Percentiles rank a stretch among this genome's conserved stretches.
phyloP scores from a whole-genome alignment of 2,797 vertebrate species.

The Fratercula arctica region DNA sequence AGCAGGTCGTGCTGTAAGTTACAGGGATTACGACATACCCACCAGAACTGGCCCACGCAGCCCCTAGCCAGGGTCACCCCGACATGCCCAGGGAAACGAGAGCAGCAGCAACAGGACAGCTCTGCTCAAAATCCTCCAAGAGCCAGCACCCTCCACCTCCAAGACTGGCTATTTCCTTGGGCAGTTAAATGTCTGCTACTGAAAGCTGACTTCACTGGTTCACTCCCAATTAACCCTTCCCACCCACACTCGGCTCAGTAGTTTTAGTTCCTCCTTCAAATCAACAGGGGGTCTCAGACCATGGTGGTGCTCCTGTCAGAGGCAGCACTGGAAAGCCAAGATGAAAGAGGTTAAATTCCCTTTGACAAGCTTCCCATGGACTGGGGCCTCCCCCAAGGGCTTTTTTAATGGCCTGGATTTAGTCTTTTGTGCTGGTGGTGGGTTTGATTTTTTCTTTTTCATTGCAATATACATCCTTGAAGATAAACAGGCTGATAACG shows the following conservation, averaged over 20 bases:
- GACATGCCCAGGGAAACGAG: accelerated
- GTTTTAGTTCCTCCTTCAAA: background rate
- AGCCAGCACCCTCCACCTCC: accelerated
- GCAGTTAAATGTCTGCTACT: accelerated
- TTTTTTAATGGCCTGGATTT: background rate
- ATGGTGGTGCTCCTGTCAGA: background rate
- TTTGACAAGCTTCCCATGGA: background rate
- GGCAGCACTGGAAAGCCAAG: background rate
- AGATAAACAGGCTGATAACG: background rate
- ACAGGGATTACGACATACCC: background rate
- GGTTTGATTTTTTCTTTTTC: background rate
- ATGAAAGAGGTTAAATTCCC: background rate
- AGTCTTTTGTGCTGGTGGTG: background rate
- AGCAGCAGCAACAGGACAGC: background rate
- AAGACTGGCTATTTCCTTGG: background rate
- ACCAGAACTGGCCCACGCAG: background rate
- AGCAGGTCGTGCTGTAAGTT: background rate
- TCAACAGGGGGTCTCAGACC: background rate
- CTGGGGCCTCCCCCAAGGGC: background rate
- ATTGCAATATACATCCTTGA: background rate
- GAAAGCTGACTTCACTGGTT: background rate
- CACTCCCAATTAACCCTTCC: background rate
- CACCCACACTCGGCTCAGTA: background rate
- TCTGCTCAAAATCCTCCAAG: background rate
- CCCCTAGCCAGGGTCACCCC: background rate